Base-by-base conservation (phyloP, 2,113 vertebrate species). In the Phylloscopus whistleri region DNA sequence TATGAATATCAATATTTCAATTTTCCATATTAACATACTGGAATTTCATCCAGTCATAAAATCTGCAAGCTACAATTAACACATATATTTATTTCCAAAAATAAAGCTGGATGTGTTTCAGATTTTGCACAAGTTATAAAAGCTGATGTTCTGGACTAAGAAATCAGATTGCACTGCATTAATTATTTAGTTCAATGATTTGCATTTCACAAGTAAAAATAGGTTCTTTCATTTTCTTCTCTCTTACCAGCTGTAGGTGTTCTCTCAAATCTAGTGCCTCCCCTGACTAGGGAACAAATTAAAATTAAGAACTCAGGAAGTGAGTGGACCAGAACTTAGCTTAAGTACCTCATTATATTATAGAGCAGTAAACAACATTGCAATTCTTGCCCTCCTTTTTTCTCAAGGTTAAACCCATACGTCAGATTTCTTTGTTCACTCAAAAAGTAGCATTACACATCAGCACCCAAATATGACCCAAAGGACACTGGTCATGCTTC, bases 21-120 rank as follows among this genome's bases (percentile, higher is more conserved):
- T 86, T 87, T 60, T 84, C 85, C 58, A 13, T 55, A 84, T 68
- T 49, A 82, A 85, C 30, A 77, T 79, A 30, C 48, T 83, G 23
- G 77, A 88, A 90, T 89, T 70, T 83, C 81, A 95, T 75, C 72
- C 81, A 90, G 22, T 64, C 87, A 73, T 87, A 67, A 94, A 59
- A 86, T 37, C 13, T 92, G 18, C 18, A 87, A 89, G 44, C 16
- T 79, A 41, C 67, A 92, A 92, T 93, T 91, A 95, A 51, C 39
- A 18, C 44, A 17, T 13, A 8, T 55, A 93, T 90, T 95, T 52
- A 58, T 80, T 93, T 83, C 82, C 18, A 63, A 94, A 48, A 58
- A 37, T 16, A 59, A 94, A 76, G 8, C 30, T 81, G 13, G 19
- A 88, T 89, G 18, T 11, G 14, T 67, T 95, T 93, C 6, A 20